Percentiles rank a stretch among this genome's conserved stretches.
Conservation (phyloP, 1,140 invertebrate genomes). For the Musca domestica region DNA sequence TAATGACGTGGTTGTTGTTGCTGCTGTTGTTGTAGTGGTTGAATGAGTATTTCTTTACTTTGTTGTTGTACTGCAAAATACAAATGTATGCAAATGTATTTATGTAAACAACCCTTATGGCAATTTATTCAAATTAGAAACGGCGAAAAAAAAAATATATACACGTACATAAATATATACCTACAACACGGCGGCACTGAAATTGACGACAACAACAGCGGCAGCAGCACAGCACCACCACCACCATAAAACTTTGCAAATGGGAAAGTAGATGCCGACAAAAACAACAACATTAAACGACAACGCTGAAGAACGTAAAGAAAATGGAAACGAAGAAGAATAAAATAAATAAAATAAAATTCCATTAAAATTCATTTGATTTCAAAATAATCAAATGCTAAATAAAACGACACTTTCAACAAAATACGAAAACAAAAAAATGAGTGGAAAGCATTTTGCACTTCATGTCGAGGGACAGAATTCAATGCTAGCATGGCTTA, state of each 20-base stretch:
- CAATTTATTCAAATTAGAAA: slow-evolving; percentile 22
- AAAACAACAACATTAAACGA: background rate
- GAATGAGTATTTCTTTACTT: background rate
- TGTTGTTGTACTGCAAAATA: background rate
- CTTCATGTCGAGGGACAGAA: too few species aligned
- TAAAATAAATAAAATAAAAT: background rate
- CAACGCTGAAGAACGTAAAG: too few species aligned
- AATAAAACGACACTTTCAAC: slow-evolving; percentile 9
- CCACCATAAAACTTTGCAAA: background rate
- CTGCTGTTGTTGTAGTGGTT: background rate
- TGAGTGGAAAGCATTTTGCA: background rate
- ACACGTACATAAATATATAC: too few species aligned
- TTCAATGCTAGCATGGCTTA: too few species aligned
- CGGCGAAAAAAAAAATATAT: background rate
- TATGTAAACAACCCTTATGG: slow-evolving; percentile 19
- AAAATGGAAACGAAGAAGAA: background rate
- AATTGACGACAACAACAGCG: background rate
- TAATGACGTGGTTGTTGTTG: background rate
- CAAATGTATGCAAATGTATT: slow-evolving; percentile 19
- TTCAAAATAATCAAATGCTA: slow-evolving; percentile 10
- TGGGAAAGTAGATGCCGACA: background rate
- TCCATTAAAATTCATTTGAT: slow-evolving; percentile 20
- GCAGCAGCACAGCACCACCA: background rate
- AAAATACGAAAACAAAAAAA: background rate
- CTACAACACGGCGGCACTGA: too few species aligned